Evolutionary conservation across 2,113 vertebrate genomes (phyloP).

Genomic region (Marmota flaviventris): DNA sequence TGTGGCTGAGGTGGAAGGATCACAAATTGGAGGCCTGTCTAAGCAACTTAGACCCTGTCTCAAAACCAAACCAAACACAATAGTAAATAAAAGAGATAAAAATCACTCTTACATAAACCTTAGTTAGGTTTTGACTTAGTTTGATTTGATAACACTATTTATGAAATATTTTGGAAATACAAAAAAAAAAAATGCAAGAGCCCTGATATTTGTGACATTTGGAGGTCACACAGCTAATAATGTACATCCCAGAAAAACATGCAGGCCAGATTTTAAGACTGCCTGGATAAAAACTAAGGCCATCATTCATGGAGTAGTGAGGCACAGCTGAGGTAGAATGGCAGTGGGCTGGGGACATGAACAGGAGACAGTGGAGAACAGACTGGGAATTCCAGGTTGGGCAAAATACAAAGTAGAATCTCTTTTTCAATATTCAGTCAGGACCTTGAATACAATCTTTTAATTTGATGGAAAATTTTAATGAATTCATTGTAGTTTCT

Average conservation of each 20-base stretch:
- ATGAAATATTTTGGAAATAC: background rate
- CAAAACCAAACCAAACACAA: too few relatives aligned
- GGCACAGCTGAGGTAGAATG: background rate
- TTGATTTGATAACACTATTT: background rate
- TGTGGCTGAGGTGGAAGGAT: too few relatives aligned
- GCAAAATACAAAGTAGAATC: background rate
- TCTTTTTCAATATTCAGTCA: background rate
- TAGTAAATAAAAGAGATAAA: too few relatives aligned
- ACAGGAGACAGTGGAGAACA: background rate
- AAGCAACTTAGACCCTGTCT: too few relatives aligned
- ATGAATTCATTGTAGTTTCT: background rate
- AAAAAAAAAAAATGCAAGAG: background rate
- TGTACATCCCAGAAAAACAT: background rate
- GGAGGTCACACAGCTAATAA: background rate
- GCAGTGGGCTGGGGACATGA: fast-evolving
- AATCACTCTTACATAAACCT: background rate
- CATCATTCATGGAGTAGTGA: background rate
- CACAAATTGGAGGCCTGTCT: too few relatives aligned
- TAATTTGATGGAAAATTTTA: conserved; percentile 30
- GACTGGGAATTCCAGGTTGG: background rate
- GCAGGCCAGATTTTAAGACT: background rate
- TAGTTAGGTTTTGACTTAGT: background rate
- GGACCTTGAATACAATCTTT: background rate
- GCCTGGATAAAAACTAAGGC: background rate
- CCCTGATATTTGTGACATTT: background rate